Base-by-base conservation (phyloP, 2,113 vertebrate genomes). In the Odocoileus virginianus region DNA sequence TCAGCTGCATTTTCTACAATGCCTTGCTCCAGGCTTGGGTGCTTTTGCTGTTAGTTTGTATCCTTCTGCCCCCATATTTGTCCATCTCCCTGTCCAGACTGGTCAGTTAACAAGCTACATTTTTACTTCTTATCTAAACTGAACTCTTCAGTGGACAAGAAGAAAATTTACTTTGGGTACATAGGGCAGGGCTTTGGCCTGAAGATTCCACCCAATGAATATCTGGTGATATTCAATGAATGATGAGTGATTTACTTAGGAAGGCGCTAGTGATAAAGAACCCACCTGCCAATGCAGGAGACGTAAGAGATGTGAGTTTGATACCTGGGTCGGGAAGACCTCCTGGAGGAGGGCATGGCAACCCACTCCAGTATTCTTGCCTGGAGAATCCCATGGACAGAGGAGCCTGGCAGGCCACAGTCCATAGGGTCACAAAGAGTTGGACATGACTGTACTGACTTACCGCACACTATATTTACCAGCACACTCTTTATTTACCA, bases 21-120 rank as follows among this genome's bases (percentile, higher is more conserved):
- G 13, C 3, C 0, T 55, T 83, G 8, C 30, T 84, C 71, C 4
- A 43, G 10, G 40, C 25, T 25, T 0, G 0, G 1, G 43, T 36
- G 14, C 2, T 57, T 82, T 64, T 40, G 45, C 12, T 64, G 33
- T 55, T 76, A n/a, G 21, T 84, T 83, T 83, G 7, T 86, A 30
- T 64, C 30, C 47, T 87, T 93, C 16, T 60, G 15, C 10, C 25
- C 3, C 13, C 9, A 78, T 7, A 5, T 5, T 30, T 82, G 40
- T n/a, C 61, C 54, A 52, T 45, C 2, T 16, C 21, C 2, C 14
- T 55, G 21, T 14, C 54, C 19, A 88, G 67, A 25, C 5, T 17
- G 25, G 7, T 83, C 60, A 81, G 2, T 40, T 21, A 85, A 71
- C 10, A 76, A 11, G 28, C 36, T 76, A 19, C 12, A 5, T 60